These are phyloP conservation scores for Larimichthys polyactis DNA, from an alignment of 2,113 vertebrate species.

Conservation along the genomic window DNA sequence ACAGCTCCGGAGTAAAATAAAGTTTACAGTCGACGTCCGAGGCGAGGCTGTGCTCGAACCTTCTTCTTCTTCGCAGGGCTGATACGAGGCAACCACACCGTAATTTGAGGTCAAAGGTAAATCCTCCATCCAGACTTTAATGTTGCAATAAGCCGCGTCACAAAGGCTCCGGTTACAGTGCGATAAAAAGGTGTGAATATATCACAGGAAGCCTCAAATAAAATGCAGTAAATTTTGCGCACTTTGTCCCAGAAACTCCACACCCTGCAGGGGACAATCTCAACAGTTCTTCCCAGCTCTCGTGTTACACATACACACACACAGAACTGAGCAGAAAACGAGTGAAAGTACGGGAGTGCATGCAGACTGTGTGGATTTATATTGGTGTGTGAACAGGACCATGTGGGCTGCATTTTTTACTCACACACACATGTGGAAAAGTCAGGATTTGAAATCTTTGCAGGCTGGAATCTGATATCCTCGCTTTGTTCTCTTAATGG, in stretches of 20 bases:
- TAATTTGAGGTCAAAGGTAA: conserved; percentile 74
- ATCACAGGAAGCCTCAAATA: conserved; percentile 68
- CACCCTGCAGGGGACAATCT: conserved; percentile 51
- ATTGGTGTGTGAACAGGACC: conserved; percentile 3
- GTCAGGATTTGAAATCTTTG: conserved; percentile 51
- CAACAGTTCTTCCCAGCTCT: conserved; percentile 33
- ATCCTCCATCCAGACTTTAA: conserved; percentile 49
- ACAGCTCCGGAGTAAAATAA: conserved; percentile 29
- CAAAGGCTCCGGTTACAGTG: conserved; percentile 52
- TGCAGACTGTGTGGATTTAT: conserved; percentile 21
- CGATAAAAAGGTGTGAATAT: conserved; percentile 76
- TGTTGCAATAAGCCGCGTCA: conserved; percentile 48
- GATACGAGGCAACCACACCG: conserved; percentile 47
- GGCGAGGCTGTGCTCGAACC: background rate
- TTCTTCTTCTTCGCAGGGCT: background rate
- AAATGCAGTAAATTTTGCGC: conserved; percentile 53
- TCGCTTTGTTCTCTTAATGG: conserved; percentile 78
- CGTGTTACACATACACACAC: conserved; percentile 2
- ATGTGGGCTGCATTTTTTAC: background rate
- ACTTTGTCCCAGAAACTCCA: conserved; percentile 68
- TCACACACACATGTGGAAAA: conserved; percentile 14
- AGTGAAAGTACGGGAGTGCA: conserved; percentile 13
- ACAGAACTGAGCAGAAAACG: background rate
- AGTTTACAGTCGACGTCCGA: conserved; percentile 51
- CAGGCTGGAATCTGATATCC: conserved; percentile 63